Percentiles rank a stretch among this genome's conserved stretches.
phyloP scores from a whole-genome alignment of 2,113 vertebrate species.

The Cariama cristata region DNA sequence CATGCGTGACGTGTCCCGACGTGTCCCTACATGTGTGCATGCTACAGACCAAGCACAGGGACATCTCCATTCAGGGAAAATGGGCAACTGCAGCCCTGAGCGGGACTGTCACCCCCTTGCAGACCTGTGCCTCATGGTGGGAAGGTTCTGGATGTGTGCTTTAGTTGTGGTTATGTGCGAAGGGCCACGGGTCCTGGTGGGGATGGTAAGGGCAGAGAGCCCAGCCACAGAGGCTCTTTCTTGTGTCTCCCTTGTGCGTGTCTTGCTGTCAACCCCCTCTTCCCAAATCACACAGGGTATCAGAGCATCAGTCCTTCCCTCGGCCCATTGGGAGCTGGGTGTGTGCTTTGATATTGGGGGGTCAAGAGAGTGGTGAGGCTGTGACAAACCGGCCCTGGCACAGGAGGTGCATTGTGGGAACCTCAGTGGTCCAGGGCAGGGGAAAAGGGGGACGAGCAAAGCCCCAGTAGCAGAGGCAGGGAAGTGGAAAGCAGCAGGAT shows the following conservation, averaged over 20 bases:
- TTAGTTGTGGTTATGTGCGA: background rate
- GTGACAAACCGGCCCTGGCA: background rate
- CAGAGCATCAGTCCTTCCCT: background rate
- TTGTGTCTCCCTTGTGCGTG: background rate
- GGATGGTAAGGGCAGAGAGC: too few relatives aligned
- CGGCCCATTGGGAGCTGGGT: background rate
- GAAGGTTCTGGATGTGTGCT: background rate
- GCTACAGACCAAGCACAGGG: too few relatives aligned
- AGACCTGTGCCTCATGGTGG: background rate
- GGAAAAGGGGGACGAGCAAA: background rate
- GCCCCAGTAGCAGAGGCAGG: background rate
- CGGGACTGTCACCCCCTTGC: background rate
- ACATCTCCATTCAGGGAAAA: accelerated
- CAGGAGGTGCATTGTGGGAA: background rate
- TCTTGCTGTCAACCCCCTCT: too few relatives aligned
- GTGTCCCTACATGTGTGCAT: too few relatives aligned
- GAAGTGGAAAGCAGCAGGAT: background rate
- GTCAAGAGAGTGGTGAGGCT: background rate
- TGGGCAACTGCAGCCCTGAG: background rate
- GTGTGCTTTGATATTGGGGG: too few relatives aligned
- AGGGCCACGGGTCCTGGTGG: background rate
- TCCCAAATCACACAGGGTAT: background rate
- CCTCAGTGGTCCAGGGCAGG: accelerated
- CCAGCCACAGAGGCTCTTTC: too few relatives aligned
- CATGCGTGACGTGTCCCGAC: too few relatives aligned